phyloP scores from a whole-genome alignment of 2,113 vertebrate genomes.

The Eubucco bourcierii region DNA sequence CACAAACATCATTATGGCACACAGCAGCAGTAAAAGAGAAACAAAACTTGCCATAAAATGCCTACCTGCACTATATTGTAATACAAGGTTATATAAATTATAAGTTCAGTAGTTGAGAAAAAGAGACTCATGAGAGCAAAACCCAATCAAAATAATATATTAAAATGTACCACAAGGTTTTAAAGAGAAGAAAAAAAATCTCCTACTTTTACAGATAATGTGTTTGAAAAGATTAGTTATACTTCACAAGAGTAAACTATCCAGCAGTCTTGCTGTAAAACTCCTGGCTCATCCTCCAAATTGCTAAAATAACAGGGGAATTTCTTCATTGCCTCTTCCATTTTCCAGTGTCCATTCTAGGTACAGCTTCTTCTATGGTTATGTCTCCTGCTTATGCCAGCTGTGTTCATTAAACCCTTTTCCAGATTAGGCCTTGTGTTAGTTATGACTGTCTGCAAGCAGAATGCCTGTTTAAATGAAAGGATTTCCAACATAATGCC shows the following conservation, averaged over 20 bases:
- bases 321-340: background rate
- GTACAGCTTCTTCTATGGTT: background rate
- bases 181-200: background rate
- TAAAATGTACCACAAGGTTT: background rate
- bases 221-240: background rate
- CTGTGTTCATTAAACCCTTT: background rate
- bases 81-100: conserved; percentile 3
- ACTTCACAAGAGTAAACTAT: background rate
- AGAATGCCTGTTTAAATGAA: background rate
- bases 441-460: background rate
- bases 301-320: background rate
- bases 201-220: background rate
- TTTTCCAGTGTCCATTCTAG: background rate
- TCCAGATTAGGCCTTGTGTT: background rate
- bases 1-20: background rate
- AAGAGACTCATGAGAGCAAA: background rate
- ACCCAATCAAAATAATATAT: background rate
- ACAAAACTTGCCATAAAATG: conserved; percentile 6
- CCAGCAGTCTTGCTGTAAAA: background rate
- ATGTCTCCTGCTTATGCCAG: background rate
- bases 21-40: background rate
- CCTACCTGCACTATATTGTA: background rate
- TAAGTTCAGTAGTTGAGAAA: background rate
- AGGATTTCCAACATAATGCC: background rate
- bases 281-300: background rate